phyloP scores from a whole-genome alignment of 2,797 vertebrate species.

The Australoheros facetus region DNA sequence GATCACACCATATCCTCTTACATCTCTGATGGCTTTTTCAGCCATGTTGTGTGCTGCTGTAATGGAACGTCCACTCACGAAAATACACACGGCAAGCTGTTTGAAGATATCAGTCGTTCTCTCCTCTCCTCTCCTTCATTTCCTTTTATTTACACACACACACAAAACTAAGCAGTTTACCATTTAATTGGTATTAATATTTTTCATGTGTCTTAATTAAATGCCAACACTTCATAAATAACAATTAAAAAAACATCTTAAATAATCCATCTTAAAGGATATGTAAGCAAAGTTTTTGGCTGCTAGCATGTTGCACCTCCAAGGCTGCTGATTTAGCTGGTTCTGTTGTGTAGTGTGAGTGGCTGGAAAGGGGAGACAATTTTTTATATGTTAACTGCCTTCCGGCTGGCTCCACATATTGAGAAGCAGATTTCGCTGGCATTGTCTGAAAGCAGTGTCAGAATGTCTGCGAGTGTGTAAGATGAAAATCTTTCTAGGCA shows the following conservation, averaged over 20 bases:
- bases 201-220: slow-evolving; percentile 24
- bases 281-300: slow-evolving; percentile 1
- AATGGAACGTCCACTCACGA: slow-evolving; percentile 70
- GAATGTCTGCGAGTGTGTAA: slow-evolving; percentile 14
- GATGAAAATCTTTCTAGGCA: slow-evolving; percentile 31
- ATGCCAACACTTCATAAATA: not conserved
- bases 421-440: slow-evolving; percentile 39
- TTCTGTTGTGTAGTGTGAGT: not conserved
- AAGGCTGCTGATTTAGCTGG: slow-evolving; percentile 16
- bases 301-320: not conserved
- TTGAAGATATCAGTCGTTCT: slow-evolving; percentile 63
- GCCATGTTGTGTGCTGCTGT: slow-evolving; percentile 67
- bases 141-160: not conserved
- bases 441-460: slow-evolving; percentile 23
- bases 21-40: slow-evolving; percentile 74
- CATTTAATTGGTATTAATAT: slow-evolving; percentile 12
- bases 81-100: slow-evolving; percentile 66
- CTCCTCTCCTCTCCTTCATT: slow-evolving; percentile 11
- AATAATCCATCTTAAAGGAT: slow-evolving; percentile 11
- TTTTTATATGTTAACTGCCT: slow-evolving; percentile 30
- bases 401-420: slow-evolving; percentile 27
- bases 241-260: not conserved
- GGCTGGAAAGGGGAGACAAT: not conserved
- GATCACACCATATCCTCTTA: slow-evolving; percentile 74
- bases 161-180: not conserved